These are phyloP conservation scores for Sinhomidia bicolor DNA, from an alignment of 2,888 invertebrate genomes.

Conservation along the genomic window DNA sequence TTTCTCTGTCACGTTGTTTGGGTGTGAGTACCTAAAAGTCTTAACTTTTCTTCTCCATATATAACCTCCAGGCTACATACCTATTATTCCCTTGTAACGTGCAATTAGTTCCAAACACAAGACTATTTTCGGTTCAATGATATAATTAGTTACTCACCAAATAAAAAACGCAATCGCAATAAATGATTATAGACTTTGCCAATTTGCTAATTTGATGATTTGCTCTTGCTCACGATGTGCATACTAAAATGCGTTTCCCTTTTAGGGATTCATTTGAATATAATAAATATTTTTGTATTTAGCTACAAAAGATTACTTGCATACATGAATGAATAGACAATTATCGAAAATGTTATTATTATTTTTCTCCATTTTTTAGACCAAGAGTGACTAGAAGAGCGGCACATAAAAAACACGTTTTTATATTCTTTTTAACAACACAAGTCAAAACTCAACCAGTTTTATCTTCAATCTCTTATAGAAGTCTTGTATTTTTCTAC, in stretches of 20 bases:
- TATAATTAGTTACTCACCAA: neutral
- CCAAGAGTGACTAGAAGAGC: neutral
- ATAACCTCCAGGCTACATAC: constrained; percentile 7
- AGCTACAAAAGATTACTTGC: neutral
- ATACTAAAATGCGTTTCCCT: neutral
- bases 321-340: neutral
- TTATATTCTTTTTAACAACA: neutral
- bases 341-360: neutral
- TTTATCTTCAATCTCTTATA: neutral
- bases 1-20: too few relatives aligned
- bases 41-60: neutral
- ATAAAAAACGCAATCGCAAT: neutral
- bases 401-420: neutral
- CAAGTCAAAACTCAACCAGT: neutral
- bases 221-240: neutral
- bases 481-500: neutral
- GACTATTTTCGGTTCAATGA: constrained; percentile 18
- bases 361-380: constrained; percentile 16
- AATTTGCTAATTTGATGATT: constrained; percentile 51
- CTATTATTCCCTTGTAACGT: neutral
- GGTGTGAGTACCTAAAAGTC: neutral
- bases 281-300: neutral
- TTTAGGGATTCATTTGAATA: constrained; percentile 1
- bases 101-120: neutral
- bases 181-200: neutral